Evolutionary conservation across 2,797 vertebrate species (phyloP).

Genomic region (Notamacropus eugenii): DNA sequence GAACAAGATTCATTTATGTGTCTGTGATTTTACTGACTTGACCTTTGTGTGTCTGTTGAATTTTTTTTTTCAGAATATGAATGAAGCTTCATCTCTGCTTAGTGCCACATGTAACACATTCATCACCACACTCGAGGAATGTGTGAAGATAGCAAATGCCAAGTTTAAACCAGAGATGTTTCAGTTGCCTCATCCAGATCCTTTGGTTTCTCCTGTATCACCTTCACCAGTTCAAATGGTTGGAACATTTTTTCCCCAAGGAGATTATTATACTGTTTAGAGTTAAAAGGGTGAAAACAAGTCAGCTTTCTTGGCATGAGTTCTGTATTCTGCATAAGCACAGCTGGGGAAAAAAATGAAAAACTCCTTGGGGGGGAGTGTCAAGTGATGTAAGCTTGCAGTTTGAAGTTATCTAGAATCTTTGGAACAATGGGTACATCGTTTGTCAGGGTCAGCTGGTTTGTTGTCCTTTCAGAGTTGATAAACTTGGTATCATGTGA

Average conservation of each 20-base stretch:
- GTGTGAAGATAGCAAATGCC: conserved; percentile 96
- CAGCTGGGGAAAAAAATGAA: not conserved
- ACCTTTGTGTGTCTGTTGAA: conserved; percentile 52
- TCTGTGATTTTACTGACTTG: conserved; percentile 11
- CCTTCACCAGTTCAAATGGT: conserved; percentile 93
- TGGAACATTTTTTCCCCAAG: conserved; percentile 77
- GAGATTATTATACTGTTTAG: conserved; percentile 37
- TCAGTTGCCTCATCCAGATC: conserved; percentile 88
- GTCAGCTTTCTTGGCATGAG: not conserved
- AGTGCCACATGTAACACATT: conserved; percentile 97
- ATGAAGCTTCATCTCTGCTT: conserved; percentile 94
- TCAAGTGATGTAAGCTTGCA: not conserved
- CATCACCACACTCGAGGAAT: conserved; percentile 97
- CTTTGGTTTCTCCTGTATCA: conserved; percentile 90
- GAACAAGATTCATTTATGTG: not conserved
- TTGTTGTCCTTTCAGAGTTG: conserved; percentile 20
- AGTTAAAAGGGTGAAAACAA: conserved; percentile 29
- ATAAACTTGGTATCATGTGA: not conserved
- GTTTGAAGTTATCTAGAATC: not conserved
- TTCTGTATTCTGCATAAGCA: not conserved
- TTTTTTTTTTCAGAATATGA: conserved; percentile 89
- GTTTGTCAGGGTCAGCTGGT: not conserved
- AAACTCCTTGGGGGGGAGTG: conserved; percentile 35
- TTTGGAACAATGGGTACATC: not conserved
- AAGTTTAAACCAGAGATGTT: conserved; percentile 95